Evolutionary conservation across 1,140 invertebrate species (phyloP), one percentile per base, ranked within the genome.

Genomic region (Macrobrachium rosenbergii): DNA sequence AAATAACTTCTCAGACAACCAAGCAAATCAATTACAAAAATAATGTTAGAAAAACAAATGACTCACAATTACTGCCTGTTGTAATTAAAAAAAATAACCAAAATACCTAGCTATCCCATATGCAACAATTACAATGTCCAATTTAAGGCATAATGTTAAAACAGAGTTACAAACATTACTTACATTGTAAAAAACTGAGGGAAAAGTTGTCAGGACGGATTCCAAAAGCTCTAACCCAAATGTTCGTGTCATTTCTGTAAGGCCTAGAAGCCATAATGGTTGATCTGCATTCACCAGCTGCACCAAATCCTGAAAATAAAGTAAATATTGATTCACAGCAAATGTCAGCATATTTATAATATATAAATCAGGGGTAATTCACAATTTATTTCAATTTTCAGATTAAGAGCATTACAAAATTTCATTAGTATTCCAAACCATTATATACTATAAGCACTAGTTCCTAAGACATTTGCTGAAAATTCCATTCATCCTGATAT

Each of bases 201-300:
- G 96, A 93, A 98, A 99, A 90, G 97, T 95, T 64, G 96, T 96
- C 23, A 99, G 93, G 76, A 99, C 96, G 0, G 97, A 96, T 92
- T 99, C 98, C 73, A 99, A 91, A 28, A 99, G 92, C 92, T 99
- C 98, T 84, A 99, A 92, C 10, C 98, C 98, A 93, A 99, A 99
- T 3, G 98, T 99, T 90, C 98, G 94, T 5, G 97, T 98, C 95
- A 99, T 99, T 93, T 99, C 98, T 11, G 97, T 97, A 92, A 99
- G 97, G 10, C 97, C 98, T 21, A 96, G 94, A 62, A 99, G 92
- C 98, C 98, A 99, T 89, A 95, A 95, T 0, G 98, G 97, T 91
- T 98, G 96, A 92, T 99, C 98, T 11, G 96, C 97, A 93, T 99
- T 99, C 2, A 99, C 97, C 81, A 99, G 92, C 91, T 98, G 97